Evolutionary conservation across 2,888 invertebrate species (phyloP), one percentile per base, ranked within the genome.

Genomic region (Ligdia adustata): DNA sequence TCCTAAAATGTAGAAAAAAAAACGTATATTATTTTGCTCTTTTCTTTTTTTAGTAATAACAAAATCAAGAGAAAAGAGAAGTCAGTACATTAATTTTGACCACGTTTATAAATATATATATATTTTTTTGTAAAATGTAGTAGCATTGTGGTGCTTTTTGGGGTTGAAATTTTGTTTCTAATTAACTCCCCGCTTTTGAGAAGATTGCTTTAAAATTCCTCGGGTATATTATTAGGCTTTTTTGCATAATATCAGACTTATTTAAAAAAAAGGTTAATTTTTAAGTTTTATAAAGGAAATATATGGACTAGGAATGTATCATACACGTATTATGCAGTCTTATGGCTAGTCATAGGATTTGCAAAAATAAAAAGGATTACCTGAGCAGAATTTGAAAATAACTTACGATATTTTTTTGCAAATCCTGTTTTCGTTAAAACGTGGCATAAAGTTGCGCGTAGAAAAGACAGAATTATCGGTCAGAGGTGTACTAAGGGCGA

Each of bases 311-410:
- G 45, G 40, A 46, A 45, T 77, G 76, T 81, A 70, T 73, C 73
- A 72, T 73, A 76, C 75, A 79, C 71, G 62, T 70, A 58, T 62
- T 72, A 80, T 72, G 67, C 84, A 83, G 86, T 83, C 80, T 79
- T n/a, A 7, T 70, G 51, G n/a, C n/a, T n/a, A n/a, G n/a, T n/a
- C 38, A 44, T 54, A 47, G 26, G 31, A 40, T 57, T 67, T 65
- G 64, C 54, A 66, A 71, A 63, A 64, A 18, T 18, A 18, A 5
- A n/a, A n/a, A n/a, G n/a, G n/a, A n/a, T n/a, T n/a, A n/a, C n/a
- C n/a, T n/a, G n/a, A n/a, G n/a, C n/a, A n/a, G n/a, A n/a, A n/a
- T n/a, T 18, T 18, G 18, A 4, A 18, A 18, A 6, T 1, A 1
- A 5, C 6, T 18, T 18, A 5, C 6, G 4, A 22, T 26, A 26